Base-by-base conservation (phyloP, 1,140 invertebrate genomes). In the Papilio polyxenes region DNA sequence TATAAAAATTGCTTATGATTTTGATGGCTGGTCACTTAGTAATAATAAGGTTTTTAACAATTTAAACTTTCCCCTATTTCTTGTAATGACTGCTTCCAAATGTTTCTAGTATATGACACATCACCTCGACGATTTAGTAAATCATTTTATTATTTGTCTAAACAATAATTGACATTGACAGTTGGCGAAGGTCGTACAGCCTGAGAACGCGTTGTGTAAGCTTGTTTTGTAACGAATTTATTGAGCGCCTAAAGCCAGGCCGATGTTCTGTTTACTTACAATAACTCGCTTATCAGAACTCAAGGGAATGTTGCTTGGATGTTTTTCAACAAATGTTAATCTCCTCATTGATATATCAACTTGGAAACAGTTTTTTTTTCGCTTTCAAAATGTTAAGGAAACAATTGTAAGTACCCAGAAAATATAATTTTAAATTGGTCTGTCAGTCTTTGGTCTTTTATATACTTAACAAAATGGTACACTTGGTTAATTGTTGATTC, bases 91-190 rank as follows among this genome's bases (percentile, higher is more conserved):
- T 23, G 13, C 11, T 37, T 37, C 15, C 6, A 8, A 15, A 40
- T 6, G 7, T 15, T 2, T 15, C 31, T 7, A 9, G 2, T 15
- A 31, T 37, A 15, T 37, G 13, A 17, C 13, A 72, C 31, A 72
- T 69, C 65, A 72, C 65, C 62, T 72, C 65, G 65, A 37, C 31
- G 11, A 13, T 72, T 17, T 40, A 40, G 31, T 40, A 76, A 37
- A 62, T 48, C 37, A 81, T 81, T 76, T 53, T 75, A 75, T n/a
- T 80, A 49, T 20, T 62, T 80, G 59, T 69, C 69, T 81, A 74
- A 81, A 76, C 75, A 77, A 77, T 77, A 82, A 82, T 82, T 76
- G 81, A 82, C 81, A 82, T 82, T 82, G 81, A 77, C 81, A 82
- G 59, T 31, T 59, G 44, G 23, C 4, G 31, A 37, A 72, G 65